Base-by-base conservation (phyloP, 2,888 invertebrate genomes). In the Ariolimax columbianus region DNA sequence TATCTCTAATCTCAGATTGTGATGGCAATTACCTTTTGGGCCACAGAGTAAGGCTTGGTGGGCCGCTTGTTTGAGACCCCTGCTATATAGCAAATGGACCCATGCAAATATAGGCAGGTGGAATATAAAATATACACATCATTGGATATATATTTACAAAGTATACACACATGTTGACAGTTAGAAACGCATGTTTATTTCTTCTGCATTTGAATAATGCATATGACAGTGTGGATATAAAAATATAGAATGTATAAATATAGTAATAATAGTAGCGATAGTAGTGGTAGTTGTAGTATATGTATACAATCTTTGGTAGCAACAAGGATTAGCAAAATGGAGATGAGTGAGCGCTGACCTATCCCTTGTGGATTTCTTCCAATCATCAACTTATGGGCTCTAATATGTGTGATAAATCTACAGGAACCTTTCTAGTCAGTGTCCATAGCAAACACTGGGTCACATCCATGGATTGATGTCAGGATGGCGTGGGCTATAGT, bases 201-300 rank as follows among this genome's bases (percentile, higher is more conserved):
- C 77, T 83, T 77, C 77, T 83, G 83, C 59, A 81, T 72, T 81
- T 36, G 55, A 73, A 51, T 73, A 82, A 82, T 59, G 82, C 82
- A 75, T 59, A 63, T 77, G 43, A 83, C 51, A 77, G 77, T 66
- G 83, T 77, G 77, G 38, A 70, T 83, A 83, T 83, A 83, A 83
- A 83, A 83, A 83, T 83, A 83, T 83, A 83, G 77, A 83, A 77
- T 83, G 77, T 83, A 83, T 83, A 83, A 83, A 83, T 83, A 77
- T 83, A 83, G 73, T 77, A 83, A 83, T 83, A 83, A 77, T 77
- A 83, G 83, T 77, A 82, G 75, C 75, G 77, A 83, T 77, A 83
- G 77, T 77, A 77, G 77, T 82, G 82, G 82, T 83, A 83, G 72
- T 83, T 68, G 77, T 77, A 66, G 47, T 83, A 83, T 77, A 77